Evolutionary conservation across 2,888 invertebrate genomes (phyloP).

Genomic region (Oscheius onirici): DNA sequence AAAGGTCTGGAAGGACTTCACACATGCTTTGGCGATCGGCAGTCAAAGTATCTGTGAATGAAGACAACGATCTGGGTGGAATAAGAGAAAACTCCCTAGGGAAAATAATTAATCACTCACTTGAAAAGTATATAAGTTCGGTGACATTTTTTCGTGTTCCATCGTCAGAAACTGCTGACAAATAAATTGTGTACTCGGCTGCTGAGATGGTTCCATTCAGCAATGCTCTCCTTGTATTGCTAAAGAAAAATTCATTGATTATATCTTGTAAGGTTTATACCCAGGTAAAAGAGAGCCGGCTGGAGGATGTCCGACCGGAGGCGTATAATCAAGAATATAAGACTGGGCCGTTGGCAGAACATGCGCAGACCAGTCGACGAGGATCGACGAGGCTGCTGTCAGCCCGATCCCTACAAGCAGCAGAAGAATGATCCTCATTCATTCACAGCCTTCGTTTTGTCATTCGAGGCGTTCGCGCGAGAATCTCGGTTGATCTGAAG

Average conservation of each 20-base stretch:
- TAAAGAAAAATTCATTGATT: slow-evolving; percentile 5
- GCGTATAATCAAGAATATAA: slow-evolving; percentile 61
- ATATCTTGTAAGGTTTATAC: slow-evolving; percentile 9
- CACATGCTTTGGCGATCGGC: not conserved
- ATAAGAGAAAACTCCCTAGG: too few species aligned
- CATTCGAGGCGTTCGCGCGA: slow-evolving; percentile 13
- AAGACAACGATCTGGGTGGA: too few species aligned
- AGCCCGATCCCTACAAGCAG: slow-evolving; percentile 25
- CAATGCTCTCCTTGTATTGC: slow-evolving; percentile 46
- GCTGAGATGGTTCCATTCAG: slow-evolving; percentile 65
- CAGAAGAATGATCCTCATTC: slow-evolving; percentile 33
- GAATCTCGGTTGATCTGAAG: slow-evolving; percentile 10
- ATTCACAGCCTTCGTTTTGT: slow-evolving; percentile 28
- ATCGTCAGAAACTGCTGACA: slow-evolving; percentile 57
- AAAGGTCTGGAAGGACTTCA: not conserved
- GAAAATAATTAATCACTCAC: too few species aligned
- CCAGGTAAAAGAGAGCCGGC: slow-evolving; percentile 47
- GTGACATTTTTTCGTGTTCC: slow-evolving; percentile 53
- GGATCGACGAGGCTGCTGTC: slow-evolving; percentile 52
- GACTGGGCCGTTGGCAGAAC: slow-evolving; percentile 46
- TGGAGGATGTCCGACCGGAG: slow-evolving; percentile 59
- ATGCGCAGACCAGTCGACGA: slow-evolving; percentile 57
- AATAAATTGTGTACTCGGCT: slow-evolving; percentile 61
- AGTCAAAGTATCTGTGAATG: not conserved
- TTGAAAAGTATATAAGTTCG: slow-evolving; percentile 54